A percentile compares a stretch with the other conserved stretches of the same genome.
These are phyloP conservation scores for Taurulus bubalis DNA, from an alignment of 2,113 vertebrate genomes.

Conservation along the genomic window DNA sequence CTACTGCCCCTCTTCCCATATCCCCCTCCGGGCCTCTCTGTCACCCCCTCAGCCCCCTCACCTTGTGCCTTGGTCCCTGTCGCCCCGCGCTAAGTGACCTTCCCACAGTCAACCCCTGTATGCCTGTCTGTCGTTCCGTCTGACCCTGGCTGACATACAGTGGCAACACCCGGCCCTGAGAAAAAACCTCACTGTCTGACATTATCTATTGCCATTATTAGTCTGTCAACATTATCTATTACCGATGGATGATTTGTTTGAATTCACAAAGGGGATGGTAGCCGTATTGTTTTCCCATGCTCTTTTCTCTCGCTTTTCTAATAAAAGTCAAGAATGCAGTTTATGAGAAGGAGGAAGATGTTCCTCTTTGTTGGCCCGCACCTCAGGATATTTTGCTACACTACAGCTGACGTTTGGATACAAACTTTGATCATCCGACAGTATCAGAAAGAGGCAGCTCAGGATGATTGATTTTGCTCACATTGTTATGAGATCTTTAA, in stretches of 20 bases:
- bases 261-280: conserved; percentile 17
- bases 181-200: conserved; percentile 47
- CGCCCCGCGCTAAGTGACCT: conserved; percentile 63
- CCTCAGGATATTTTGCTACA: conserved; percentile 16
- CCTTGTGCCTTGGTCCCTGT: conserved; percentile 69
- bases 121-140: conserved; percentile 42
- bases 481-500: conserved; percentile 67
- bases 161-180: conserved; percentile 36
- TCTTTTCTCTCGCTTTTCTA: conserved; percentile 26
- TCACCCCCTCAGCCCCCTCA: conserved; percentile 81
- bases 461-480: conserved; percentile 71
- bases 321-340: conserved; percentile 39
- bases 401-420: conserved; percentile 26
- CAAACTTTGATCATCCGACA: conserved; percentile 43
- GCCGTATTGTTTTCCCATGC: conserved; percentile 48
- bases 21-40: conserved; percentile 88
- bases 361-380: conserved; percentile 3
- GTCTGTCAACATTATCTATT: conserved; percentile 59
- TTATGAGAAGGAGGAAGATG: conserved; percentile 24
- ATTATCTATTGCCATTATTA: conserved; percentile 61
- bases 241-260: conserved; percentile 29
- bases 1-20: conserved; percentile 87
- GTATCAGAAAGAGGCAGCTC: conserved; percentile 41
- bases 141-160: conserved; percentile 49
- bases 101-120: conserved; percentile 70